A percentile compares a stretch with the other conserved stretches of the same genome.
Conservation (phyloP, 2,888 invertebrate genomes). For the Polydrusus tereticollis region DNA sequence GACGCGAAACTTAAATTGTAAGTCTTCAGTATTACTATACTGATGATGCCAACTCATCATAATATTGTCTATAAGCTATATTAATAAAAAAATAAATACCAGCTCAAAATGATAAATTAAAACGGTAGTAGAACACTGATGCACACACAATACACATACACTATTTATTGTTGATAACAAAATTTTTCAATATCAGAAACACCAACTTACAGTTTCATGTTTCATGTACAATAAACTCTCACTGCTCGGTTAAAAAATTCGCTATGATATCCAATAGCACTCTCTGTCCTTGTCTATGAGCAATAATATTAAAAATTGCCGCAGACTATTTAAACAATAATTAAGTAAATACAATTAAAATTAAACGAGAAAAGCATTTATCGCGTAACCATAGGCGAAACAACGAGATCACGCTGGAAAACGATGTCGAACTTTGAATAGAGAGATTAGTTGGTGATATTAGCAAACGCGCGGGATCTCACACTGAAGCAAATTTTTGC, state of each 20-base stretch:
- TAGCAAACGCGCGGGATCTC: background rate
- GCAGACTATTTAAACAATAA: constrained; percentile 32
- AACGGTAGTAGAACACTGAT: background rate
- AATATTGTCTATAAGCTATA: too few species aligned
- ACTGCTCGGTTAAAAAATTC: background rate
- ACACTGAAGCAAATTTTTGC: constrained; percentile 19
- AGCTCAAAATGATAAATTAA: background rate
- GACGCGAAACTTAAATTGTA: too few species aligned
- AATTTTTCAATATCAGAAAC: background rate
- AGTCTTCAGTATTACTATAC: too few species aligned
- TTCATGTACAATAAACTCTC: background rate
- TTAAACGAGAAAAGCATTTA: background rate
- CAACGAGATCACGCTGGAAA: constrained; percentile 23
- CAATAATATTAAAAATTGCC: constrained; percentile 10
- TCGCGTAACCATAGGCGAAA: background rate
- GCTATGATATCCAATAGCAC: background rate
- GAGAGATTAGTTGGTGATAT: background rate
- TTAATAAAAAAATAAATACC: background rate
- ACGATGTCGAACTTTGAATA: constrained; percentile 18
- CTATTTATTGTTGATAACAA: background rate
- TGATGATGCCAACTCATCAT: too few species aligned
- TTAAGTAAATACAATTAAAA: constrained; percentile 7
- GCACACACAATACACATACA: background rate
- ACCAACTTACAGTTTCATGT: constrained; percentile 13
- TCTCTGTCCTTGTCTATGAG: constrained; percentile 1